Base-by-base conservation (phyloP, 2,888 invertebrate genomes). In the Phania funesta region DNA sequence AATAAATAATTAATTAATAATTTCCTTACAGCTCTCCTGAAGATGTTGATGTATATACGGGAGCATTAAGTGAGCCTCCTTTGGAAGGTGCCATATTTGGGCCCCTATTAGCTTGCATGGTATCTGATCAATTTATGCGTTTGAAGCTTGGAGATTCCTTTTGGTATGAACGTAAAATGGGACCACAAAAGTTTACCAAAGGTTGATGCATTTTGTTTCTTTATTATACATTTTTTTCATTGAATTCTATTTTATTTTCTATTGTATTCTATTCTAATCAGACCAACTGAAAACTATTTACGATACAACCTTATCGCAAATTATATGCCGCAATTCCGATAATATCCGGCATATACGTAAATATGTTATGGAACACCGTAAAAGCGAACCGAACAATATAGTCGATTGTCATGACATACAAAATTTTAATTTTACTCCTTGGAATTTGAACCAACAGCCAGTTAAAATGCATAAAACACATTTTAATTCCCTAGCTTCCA, bases 1-100 rank as follows among this genome's bases (percentile, higher is more conserved):
- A n/a, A n/a, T n/a, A n/a, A n/a, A n/a, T 35, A 9, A 16, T 44
- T 18, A 16, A 44, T 7, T n/a, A 13, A n/a, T 6, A 38, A 46
- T 46, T 13, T 24, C 9, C 6, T 29, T 41, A 13, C 20, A 94
- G 94, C 22, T 90, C 92, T 32, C 95, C 97, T 0, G 94, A 96
- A 5, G 97, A 98, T 89, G 94, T 98, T 32, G 98, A 98, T 90
- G 90, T 98, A 29, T 98, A 97, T 90, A 95, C 96, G 0, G 98
- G 97, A 0, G 96, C 96, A 0, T 89, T 98, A 44, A 95, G 97
- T 13, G 98, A 98, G 88, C 92, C 93, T 9, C 96, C 96, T 0
- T 87, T 92, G 73, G 90, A 92, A 85, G 96, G 93, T 3, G 94
- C 95, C 1, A 93, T 97, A 20, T 93, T 98, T 64, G 98, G 98